phyloP scores from a whole-genome alignment of 2,888 invertebrate species.

The Meghimatium bilineatum region DNA sequence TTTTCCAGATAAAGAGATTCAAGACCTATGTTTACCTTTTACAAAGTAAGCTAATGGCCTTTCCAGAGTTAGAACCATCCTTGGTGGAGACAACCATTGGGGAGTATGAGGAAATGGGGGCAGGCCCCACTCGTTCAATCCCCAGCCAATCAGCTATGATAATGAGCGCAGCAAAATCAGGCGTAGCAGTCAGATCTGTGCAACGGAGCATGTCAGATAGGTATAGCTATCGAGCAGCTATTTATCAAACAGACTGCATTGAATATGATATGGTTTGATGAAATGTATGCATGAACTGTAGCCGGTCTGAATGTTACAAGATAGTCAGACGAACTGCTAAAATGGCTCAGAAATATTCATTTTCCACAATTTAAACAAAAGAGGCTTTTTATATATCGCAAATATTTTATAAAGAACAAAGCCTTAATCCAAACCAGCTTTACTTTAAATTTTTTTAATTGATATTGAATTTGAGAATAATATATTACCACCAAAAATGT shows the following conservation, averaged over 20 bases:
- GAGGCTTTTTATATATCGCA: background rate
- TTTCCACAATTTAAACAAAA: background rate
- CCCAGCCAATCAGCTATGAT: conserved; percentile 22
- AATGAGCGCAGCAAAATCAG: conserved; percentile 40
- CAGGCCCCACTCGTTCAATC: conserved; percentile 54
- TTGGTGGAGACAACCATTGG: conserved; percentile 77
- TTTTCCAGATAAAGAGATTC: conserved; percentile 75
- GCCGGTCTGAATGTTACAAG: background rate
- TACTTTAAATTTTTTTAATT: background rate
- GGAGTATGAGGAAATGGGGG: conserved; percentile 76
- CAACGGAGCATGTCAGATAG: conserved; percentile 77
- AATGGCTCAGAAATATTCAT: background rate
- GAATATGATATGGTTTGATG: conserved; percentile 68
- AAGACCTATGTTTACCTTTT: conserved; percentile 77
- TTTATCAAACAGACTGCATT: conserved; percentile 71
- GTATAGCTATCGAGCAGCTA: conserved; percentile 78
- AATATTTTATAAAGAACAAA: background rate
- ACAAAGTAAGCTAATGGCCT: conserved; percentile 70
- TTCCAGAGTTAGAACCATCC: conserved; percentile 76
- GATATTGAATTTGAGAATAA: background rate
- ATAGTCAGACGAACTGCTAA: background rate
- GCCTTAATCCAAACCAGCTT: conserved; percentile 2
- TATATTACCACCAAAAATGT: background rate
- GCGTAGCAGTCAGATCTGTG: conserved; percentile 54
- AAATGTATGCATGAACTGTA: background rate